These are phyloP conservation scores for Chelidonichthys spinosus DNA, from an alignment of 2,797 vertebrate species.

Conservation along the genomic window DNA sequence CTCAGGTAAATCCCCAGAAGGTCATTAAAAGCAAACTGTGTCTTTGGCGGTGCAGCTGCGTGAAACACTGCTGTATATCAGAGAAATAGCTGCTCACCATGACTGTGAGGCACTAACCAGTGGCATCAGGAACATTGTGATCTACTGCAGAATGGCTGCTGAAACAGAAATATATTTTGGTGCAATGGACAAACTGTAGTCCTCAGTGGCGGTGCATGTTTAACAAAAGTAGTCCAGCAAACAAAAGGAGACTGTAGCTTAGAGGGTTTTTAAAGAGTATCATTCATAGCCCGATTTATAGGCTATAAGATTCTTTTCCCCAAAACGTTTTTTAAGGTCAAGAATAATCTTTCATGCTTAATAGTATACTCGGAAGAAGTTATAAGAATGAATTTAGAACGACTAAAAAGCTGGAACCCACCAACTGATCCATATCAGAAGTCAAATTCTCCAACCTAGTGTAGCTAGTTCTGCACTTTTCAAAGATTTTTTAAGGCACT, in stretches of 20 bases:
- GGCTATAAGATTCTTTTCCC: too few relatives aligned
- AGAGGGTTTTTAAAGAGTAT: too few relatives aligned
- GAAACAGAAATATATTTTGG: constrained; percentile 40
- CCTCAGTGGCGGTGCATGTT: background rate
- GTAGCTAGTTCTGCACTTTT: background rate
- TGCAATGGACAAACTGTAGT: background rate
- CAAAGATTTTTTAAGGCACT: background rate
- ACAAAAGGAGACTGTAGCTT: background rate
- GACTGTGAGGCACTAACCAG: constrained; percentile 45
- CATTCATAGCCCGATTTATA: too few relatives aligned
- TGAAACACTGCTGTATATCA: constrained; percentile 65
- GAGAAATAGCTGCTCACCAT: constrained; percentile 51
- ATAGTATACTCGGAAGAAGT: background rate
- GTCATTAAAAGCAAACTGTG: constrained; percentile 75
- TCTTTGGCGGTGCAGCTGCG: constrained; percentile 57
- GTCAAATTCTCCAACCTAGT: background rate
- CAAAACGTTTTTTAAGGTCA: background rate
- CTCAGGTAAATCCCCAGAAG: constrained; percentile 65
- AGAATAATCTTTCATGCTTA: background rate
- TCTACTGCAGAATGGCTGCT: constrained; percentile 32
- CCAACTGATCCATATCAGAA: background rate
- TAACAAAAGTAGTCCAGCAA: constrained; percentile 12
- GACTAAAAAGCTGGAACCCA: background rate
- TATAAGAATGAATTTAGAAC: background rate
- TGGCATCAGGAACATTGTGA: constrained; percentile 61